phyloP scores from a whole-genome alignment of 2,888 invertebrate species.

The Zaprionus lineosus region DNA sequence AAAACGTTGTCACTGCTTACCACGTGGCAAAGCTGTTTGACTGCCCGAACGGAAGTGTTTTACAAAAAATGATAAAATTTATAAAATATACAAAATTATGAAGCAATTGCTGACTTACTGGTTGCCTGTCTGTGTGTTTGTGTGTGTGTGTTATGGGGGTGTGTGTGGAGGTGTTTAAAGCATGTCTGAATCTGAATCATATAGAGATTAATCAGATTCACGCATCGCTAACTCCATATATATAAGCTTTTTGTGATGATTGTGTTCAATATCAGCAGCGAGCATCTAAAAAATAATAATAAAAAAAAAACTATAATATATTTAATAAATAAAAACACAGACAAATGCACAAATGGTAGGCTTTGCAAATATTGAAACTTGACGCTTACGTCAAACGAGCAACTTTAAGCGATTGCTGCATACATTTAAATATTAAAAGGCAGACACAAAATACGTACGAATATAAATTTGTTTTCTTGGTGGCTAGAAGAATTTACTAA shows the following conservation, averaged over 20 bases:
- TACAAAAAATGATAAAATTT: too few relatives aligned
- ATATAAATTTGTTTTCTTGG: too few relatives aligned
- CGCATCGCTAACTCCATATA: slow-evolving; percentile 22
- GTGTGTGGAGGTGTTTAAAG: too few relatives aligned
- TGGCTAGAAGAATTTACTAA: too few relatives aligned
- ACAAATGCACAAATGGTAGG: slow-evolving; percentile 8
- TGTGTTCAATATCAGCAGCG: slow-evolving; percentile 16
- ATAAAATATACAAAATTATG: too few relatives aligned
- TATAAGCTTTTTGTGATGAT: background rate
- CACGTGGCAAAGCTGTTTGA: slow-evolving; percentile 34
- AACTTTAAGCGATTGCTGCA: slow-evolving; percentile 27
- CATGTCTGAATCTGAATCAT: too few relatives aligned
- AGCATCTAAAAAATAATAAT: slow-evolving; percentile 4
- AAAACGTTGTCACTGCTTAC: slow-evolving; percentile 3
- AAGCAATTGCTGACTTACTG: too few relatives aligned
- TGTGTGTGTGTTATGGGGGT: too few relatives aligned
- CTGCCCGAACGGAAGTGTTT: too few relatives aligned
- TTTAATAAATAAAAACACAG: slow-evolving; percentile 4
- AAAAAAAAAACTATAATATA: background rate
- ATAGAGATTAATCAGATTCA: slow-evolving; percentile 18
- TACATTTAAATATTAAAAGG: background rate
- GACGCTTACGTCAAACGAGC: slow-evolving; percentile 31
- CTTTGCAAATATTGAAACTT: slow-evolving; percentile 36
- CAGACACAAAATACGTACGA: background rate
- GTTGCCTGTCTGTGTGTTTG: too few relatives aligned